A percentile compares a stretch with the other conserved stretches of the same genome.
Conservation (phyloP, 1,140 invertebrate species). For the Aphis gossypii region DNA sequence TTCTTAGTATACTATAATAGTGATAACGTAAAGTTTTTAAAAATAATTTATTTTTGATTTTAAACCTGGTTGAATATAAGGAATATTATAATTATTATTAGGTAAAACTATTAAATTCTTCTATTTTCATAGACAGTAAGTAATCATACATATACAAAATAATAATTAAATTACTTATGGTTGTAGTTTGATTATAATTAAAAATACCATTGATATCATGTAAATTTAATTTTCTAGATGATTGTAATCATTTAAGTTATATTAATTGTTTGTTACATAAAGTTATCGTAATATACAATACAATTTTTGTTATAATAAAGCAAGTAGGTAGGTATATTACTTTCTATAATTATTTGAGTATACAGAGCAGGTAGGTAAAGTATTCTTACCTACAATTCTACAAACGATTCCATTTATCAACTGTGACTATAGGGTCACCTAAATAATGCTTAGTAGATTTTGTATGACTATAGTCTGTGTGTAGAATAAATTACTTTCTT, state of each 20-base stretch:
- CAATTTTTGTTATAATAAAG: too few species aligned
- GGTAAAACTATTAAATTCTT: background rate
- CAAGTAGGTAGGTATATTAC: too few species aligned
- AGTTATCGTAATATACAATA: too few species aligned
- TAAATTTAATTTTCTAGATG: too few species aligned
- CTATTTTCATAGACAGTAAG: background rate
- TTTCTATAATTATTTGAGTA: background rate
- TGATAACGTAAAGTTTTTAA: background rate
- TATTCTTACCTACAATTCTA: background rate
- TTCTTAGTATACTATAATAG: background rate
- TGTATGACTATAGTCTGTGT: background rate
- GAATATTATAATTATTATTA: background rate
- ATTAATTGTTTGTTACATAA: too few species aligned
- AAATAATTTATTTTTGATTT: background rate
- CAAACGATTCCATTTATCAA: background rate
- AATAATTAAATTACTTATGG: too few species aligned
- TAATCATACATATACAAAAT: background rate
- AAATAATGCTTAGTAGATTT: background rate
- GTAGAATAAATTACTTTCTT: constrained; percentile 26
- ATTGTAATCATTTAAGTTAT: too few species aligned
- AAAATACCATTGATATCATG: background rate
- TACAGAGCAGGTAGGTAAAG: background rate
- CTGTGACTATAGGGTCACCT: background rate
- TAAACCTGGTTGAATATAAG: background rate
- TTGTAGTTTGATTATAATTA: background rate